These are phyloP conservation scores for Ophonus ardosiacus DNA, from an alignment of 2,888 invertebrate species.

Conservation along the genomic window DNA sequence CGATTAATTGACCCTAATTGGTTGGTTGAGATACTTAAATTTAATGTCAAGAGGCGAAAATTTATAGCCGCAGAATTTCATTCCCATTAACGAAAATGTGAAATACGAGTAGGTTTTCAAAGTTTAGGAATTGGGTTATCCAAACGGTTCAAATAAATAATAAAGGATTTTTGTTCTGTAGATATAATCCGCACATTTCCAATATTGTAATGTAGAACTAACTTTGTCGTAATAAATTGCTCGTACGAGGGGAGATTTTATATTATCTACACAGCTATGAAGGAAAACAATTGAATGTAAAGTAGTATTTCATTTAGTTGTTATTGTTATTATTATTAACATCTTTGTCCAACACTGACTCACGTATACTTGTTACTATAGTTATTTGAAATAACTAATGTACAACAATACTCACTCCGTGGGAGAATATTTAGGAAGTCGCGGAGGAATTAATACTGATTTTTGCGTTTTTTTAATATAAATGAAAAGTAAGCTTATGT, in stretches of 20 bases:
- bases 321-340: too few relatives aligned
- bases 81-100: background rate
- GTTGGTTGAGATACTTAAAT: constrained; percentile 38
- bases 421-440: too few relatives aligned
- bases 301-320: too few relatives aligned
- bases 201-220: background rate
- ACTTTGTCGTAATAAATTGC: background rate
- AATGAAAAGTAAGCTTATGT: too few relatives aligned
- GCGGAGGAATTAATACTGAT: too few relatives aligned
- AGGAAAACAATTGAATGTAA: too few relatives aligned
- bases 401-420: too few relatives aligned
- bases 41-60: constrained; percentile 37
- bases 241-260: background rate
- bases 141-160: background rate
- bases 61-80: constrained; percentile 21
- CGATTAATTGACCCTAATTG: constrained; percentile 57
- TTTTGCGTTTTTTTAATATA: too few relatives aligned
- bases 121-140: background rate
- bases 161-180: background rate
- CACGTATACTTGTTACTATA: too few relatives aligned
- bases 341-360: too few relatives aligned
- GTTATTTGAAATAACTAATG: too few relatives aligned
- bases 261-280: too few relatives aligned
- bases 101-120: background rate
- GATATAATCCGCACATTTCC: background rate